Percentiles rank a stretch among this genome's conserved stretches.
Conservation (phyloP, 2,113 vertebrate genomes). For the Burhinus bistriatus region DNA sequence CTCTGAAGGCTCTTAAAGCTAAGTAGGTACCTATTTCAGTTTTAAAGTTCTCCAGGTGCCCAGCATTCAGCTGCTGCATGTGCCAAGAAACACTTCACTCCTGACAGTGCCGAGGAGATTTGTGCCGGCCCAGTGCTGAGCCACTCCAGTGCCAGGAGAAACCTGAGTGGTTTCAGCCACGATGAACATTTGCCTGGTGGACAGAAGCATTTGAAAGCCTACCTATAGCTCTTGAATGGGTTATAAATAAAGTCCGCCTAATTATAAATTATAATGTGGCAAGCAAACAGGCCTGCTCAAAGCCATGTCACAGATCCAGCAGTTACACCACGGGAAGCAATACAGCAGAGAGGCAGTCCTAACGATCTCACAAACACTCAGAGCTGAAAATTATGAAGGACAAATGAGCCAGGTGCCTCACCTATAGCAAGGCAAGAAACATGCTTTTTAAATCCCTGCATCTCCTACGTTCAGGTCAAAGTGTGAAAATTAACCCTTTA, state of each 20-base stretch:
- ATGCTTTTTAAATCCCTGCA: not conserved
- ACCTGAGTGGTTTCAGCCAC: not conserved
- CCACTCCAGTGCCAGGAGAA: not conserved
- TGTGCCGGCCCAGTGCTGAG: rapidly evolving
- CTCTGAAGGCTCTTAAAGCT: slow-evolving; percentile 39
- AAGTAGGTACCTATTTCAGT: slow-evolving; percentile 1
- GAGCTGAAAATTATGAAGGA: not conserved
- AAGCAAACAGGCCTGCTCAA: not conserved
- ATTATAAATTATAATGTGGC: not conserved
- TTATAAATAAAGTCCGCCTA: not conserved
- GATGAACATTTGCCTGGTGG: not conserved
- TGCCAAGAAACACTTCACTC: slow-evolving; percentile 20
- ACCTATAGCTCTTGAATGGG: not conserved
- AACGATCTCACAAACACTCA: not conserved
- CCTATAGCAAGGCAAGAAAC: not conserved
- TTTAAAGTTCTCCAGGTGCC: slow-evolving; percentile 39
- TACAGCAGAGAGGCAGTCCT: not conserved
- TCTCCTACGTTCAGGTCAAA: not conserved
- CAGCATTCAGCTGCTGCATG: not conserved
- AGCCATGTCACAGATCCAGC: not conserved
- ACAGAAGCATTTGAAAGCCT: not conserved
- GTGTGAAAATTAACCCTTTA: not conserved
- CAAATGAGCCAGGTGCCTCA: not conserved
- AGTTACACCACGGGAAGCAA: rapidly evolving
- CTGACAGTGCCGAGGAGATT: not conserved